Conservation (phyloP, 92 coral and sea anemone species). For the Porites lobata region DNA sequence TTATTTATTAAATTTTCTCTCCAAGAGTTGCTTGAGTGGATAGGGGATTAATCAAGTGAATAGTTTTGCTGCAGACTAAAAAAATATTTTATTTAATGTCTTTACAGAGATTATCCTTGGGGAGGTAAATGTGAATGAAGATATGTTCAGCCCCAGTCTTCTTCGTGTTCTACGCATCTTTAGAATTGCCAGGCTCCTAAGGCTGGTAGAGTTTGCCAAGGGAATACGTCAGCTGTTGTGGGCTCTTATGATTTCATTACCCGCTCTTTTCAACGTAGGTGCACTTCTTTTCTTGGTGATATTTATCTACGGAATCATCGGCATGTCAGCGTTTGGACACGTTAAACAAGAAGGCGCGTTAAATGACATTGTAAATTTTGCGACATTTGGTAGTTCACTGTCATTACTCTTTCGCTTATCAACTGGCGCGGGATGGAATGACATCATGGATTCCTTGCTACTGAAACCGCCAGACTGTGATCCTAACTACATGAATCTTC, state of each 20-base stretch:
- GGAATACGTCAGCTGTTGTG: conserved; percentile 88
- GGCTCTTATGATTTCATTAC: conserved; percentile 90
- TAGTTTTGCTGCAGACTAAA: neutral
- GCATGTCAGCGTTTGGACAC: conserved; percentile 91
- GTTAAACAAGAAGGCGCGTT: conserved; percentile 86
- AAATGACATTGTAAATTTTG: conserved; percentile 88
- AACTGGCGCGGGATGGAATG: conserved; percentile 97
- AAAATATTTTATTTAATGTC: neutral
- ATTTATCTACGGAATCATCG: conserved; percentile 92
- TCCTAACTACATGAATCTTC: conserved; percentile 65
- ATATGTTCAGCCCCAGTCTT: conserved; percentile 84
- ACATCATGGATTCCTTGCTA: conserved; percentile 81
- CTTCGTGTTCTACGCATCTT: conserved; percentile 93
- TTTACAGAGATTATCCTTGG: conserved; percentile 77
- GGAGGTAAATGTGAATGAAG: conserved; percentile 63
- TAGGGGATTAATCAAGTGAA: neutral
- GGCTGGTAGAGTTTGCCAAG: conserved; percentile 91
- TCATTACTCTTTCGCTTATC: conserved; percentile 87
- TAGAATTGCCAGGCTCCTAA: conserved; percentile 88
- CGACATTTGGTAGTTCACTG: conserved; percentile 85
- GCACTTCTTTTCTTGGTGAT: conserved; percentile 87
- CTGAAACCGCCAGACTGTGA: conserved; percentile 94
- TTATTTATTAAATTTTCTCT: too few relatives aligned
- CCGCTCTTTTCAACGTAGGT: conserved; percentile 94
- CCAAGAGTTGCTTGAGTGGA: too few relatives aligned